Evolutionary conservation across 53 echinoderm and acorn worm genomes (phyloP).

Genomic region (Temnopleurus reevesii): DNA sequence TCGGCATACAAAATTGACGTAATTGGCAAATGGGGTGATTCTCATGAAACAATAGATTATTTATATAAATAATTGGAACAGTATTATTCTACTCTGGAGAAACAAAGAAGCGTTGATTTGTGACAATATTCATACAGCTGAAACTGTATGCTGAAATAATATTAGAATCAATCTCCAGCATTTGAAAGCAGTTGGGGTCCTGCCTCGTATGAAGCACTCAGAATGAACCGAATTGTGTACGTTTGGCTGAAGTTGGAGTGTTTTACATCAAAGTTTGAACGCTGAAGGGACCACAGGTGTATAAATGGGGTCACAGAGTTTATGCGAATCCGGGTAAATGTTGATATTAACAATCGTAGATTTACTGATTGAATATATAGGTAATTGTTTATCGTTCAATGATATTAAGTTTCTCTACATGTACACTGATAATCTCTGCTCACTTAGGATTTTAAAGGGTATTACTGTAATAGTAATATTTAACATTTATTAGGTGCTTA

Average conservation of each 20-base stretch:
- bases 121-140: background rate
- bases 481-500: too few relatives aligned
- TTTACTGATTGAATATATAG: too few relatives aligned
- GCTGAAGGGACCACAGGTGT: background rate
- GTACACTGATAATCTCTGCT: too few relatives aligned
- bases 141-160: conserved; percentile 15
- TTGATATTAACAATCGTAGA: too few relatives aligned
- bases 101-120: background rate
- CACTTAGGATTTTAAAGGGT: too few relatives aligned
- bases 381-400: too few relatives aligned
- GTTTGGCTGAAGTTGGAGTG: background rate
- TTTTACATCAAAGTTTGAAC: background rate
- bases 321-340: background rate
- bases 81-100: background rate
- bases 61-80: background rate
- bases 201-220: background rate
- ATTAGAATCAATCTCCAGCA: background rate
- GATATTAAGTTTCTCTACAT: too few relatives aligned
- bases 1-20: background rate
- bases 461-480: too few relatives aligned
- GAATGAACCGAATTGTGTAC: background rate
- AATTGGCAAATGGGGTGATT: conserved; percentile 26
- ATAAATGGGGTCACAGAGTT: background rate
- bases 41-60: background rate
- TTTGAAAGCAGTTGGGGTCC: conserved; percentile 1